phyloP scores from a whole-genome alignment of 2,888 invertebrate species.

The Pristionchus arcanus region DNA sequence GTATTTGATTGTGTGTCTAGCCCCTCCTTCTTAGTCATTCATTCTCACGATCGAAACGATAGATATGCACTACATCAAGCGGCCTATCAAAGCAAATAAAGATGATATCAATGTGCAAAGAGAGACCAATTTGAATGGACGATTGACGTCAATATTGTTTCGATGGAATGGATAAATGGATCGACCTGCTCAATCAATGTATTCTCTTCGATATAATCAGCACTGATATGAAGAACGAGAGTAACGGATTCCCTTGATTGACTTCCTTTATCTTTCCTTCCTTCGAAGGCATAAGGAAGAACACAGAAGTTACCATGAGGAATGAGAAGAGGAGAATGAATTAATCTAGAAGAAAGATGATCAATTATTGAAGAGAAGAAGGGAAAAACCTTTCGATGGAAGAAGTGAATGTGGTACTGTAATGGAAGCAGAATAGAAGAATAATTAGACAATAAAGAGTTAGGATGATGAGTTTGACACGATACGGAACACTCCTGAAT shows the following conservation, averaged over 20 bases:
- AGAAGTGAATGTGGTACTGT: constrained; percentile 1
- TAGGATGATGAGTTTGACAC: constrained; percentile 3
- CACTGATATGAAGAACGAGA: constrained; percentile 51
- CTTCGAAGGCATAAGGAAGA: constrained; percentile 32
- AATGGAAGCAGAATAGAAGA: constrained; percentile 23
- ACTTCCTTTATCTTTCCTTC: not conserved
- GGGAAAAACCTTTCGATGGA: constrained; percentile 19
- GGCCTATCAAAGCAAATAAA: not conserved
- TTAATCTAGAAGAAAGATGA: not conserved
- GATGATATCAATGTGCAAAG: not conserved
- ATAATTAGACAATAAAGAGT: constrained; percentile 12
- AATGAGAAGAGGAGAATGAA: constrained; percentile 15
- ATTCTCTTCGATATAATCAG: constrained; percentile 33
- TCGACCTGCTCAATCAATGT: not conserved
- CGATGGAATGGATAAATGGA: not conserved
- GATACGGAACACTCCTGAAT: constrained; percentile 34
- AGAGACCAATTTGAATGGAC: not conserved
- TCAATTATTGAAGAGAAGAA: not conserved
- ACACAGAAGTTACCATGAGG: constrained; percentile 35
- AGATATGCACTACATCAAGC: not conserved
- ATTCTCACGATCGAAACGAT: not conserved
- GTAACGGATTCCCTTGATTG: not conserved
- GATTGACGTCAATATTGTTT: not conserved
- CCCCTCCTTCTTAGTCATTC: not conserved
- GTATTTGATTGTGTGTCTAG: too few species aligned